Evolutionary conservation across 1,140 invertebrate species (phyloP).

Genomic region (Temnothorax nylanderi): DNA sequence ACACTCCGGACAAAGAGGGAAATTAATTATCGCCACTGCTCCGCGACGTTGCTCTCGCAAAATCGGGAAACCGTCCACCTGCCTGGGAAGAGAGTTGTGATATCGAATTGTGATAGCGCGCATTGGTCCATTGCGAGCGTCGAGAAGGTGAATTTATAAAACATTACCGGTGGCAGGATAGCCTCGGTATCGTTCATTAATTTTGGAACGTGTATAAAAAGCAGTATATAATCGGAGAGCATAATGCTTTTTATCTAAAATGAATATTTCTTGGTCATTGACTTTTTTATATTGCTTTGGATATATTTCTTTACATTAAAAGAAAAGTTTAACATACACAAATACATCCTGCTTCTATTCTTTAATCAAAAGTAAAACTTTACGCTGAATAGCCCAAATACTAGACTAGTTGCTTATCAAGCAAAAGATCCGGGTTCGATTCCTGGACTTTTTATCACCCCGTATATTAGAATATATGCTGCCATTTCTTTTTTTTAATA

Average conservation of each 20-base stretch:
- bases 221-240: not conserved
- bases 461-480: too few relatives aligned
- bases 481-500: too few relatives aligned
- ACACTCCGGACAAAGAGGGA: conserved; percentile 47
- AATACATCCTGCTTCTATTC: not conserved
- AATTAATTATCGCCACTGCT: conserved; percentile 65
- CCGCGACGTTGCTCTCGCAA: not conserved
- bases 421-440: too few relatives aligned
- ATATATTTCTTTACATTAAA: not conserved
- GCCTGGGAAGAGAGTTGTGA: conserved; percentile 18
- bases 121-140: not conserved
- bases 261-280: not conserved
- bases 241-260: conserved; percentile 27
- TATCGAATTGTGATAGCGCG: not conserved
- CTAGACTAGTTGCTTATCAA: too few relatives aligned
- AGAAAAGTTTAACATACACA: not conserved
- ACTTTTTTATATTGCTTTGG: not conserved
- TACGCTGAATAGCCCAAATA: too few relatives aligned
- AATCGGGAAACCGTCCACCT: conserved; percentile 22
- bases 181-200: not conserved
- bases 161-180: not conserved
- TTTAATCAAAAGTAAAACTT: too few relatives aligned
- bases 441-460: too few relatives aligned
- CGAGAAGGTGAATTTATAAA: not conserved
- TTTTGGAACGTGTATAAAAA: not conserved